Evolutionary conservation across 1,140 invertebrate species (phyloP).

Genomic region (Saccostrea cuccullata): DNA sequence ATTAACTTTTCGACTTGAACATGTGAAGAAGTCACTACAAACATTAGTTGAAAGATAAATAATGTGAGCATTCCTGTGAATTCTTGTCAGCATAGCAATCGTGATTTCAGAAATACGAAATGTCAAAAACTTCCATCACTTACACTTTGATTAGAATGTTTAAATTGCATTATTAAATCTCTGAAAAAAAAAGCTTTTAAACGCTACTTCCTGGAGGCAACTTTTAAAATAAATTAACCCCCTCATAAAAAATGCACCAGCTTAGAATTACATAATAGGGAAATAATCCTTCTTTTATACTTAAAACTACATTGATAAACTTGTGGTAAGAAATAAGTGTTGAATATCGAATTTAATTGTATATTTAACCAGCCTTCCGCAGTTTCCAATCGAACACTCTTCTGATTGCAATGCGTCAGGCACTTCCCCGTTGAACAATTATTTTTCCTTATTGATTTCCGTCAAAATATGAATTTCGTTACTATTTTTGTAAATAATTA

Average conservation of each 20-base stretch:
- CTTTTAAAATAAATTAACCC: neutral
- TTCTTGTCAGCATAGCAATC: neutral
- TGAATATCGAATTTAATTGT: neutral
- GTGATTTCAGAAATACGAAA: neutral
- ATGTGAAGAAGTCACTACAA: no score
- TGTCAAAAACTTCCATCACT: no score
- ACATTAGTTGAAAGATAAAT: no score
- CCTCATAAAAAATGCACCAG: neutral
- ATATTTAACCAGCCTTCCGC: neutral
- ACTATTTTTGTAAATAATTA: neutral
- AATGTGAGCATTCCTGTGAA: neutral
- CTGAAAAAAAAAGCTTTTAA: neutral
- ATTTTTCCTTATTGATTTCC: slow-evolving; percentile 23
- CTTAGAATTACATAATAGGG: neutral
- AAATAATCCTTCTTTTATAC: neutral
- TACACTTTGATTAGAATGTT: no score
- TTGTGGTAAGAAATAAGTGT: neutral
- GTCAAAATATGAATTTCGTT: neutral
- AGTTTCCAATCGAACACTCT: neutral
- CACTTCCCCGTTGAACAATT: neutral
- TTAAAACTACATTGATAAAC: neutral
- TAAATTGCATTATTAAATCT: neutral
- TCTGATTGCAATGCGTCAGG: neutral
- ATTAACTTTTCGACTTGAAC: no score
- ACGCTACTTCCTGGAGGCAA: neutral